Conservation (phyloP, 2,888 invertebrate genomes). For the Agrochola litura region DNA sequence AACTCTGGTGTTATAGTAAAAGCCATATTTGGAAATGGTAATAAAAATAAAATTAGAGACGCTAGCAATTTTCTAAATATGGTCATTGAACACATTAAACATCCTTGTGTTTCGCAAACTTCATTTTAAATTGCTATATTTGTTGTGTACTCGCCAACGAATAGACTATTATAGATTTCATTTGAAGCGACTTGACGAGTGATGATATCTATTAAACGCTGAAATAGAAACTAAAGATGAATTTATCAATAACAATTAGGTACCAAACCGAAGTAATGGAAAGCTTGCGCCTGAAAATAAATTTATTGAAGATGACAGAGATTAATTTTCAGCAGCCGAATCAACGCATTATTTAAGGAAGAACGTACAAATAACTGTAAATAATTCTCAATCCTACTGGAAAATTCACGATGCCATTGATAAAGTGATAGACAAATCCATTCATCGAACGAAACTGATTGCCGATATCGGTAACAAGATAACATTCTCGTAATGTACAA, state of each 20-base stretch:
- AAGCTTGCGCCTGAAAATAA: neutral
- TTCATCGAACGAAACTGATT: neutral
- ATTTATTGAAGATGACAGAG: neutral
- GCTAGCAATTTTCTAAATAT: slow-evolving; percentile 42
- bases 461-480: neutral
- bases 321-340: neutral
- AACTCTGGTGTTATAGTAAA: slow-evolving; percentile 34
- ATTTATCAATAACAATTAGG: neutral
- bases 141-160: neutral
- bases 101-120: slow-evolving; percentile 21
- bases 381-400: neutral
- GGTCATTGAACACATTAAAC: slow-evolving; percentile 22
- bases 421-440: neutral
- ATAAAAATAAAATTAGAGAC: slow-evolving; percentile 36
- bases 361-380: neutral
- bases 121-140: slow-evolving; percentile 11
- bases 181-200: neutral
- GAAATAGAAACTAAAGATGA: neutral
- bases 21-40: slow-evolving; percentile 31
- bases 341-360: neutral
- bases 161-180: neutral
- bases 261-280: neutral
- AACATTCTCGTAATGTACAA: neutral
- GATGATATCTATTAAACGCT: neutral
- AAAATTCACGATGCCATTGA: neutral